Evolutionary conservation across 2,113 vertebrate genomes (phyloP), one percentile per base, ranked within the genome.

Genomic region (Rutilus rutilus): DNA sequence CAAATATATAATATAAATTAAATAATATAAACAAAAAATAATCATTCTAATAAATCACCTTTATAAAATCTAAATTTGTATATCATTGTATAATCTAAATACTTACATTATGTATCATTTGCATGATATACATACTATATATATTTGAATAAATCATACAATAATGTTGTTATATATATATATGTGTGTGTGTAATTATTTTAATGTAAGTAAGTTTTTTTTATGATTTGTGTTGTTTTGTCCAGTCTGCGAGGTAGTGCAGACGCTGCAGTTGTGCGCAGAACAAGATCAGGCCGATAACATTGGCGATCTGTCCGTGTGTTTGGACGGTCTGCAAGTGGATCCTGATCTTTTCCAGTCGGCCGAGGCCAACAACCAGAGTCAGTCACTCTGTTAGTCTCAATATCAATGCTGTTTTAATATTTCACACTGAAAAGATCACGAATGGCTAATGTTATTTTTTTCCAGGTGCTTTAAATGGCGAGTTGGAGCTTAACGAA

Each of bases 271-370:
- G 74, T 96, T 99, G 73, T 81, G 92, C 9, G 90, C 95, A 82
- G 97, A 99, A 92, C 94, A 94, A 89, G 97, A 99, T 21, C 95
- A 96, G 86, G 45, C 93, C 4, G 97, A 99, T 2, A 92, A 94
- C 47, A 96, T 98, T 52, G 97, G 98, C 89, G 98, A 99, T 82
- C 92, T 99, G 83, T 98, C 96, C 0, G 94, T 99, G 62, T 97
- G 97, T 91, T 94, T 99, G 54, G 97, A 99, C 60, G 98, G 98
- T 6, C 94, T 99, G 94, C 96, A 97, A 5, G 96, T 99, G 0
- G 97, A 99, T 88, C 95, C 97, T 0, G 97, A 98, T 86, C 91
- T 86, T 88, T 96, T 95, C 0, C 89, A 92, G 17, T 85, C 90
- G 0, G 91, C 92, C 0, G 91, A 93, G 59, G 86, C 83, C 27